These are phyloP conservation scores for Globia sparganii DNA, from an alignment of 2,888 invertebrate genomes.

Conservation along the genomic window DNA sequence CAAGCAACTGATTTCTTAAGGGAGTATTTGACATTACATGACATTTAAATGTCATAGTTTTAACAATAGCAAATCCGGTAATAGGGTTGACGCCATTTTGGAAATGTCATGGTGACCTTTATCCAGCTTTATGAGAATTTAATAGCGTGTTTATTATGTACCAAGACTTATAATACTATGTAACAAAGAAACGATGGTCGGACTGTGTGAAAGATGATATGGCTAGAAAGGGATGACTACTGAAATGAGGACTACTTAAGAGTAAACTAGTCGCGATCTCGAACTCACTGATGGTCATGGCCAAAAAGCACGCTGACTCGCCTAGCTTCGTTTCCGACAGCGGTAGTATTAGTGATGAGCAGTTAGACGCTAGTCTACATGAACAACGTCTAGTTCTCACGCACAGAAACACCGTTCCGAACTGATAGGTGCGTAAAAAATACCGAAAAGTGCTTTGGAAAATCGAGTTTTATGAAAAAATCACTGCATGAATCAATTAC, in stretches of 20 bases:
- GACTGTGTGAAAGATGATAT: neutral
- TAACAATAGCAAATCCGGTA: slow-evolving; percentile 41
- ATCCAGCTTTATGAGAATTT: slow-evolving; percentile 15
- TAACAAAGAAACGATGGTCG: neutral
- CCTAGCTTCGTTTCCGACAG: too few species aligned
- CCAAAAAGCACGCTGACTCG: too few species aligned
- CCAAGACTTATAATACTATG: neutral
- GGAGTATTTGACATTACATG: slow-evolving; percentile 50
- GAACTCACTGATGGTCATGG: too few species aligned
- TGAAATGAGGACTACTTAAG: neutral
- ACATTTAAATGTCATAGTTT: slow-evolving; percentile 64
- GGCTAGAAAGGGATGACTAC: neutral
- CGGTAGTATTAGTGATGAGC: too few species aligned
- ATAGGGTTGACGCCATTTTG: slow-evolving; percentile 60
- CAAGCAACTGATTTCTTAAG: slow-evolving; percentile 13
- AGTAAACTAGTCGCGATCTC: too few species aligned
- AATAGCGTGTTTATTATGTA: slow-evolving; percentile 19
- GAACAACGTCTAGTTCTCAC: too few species aligned
- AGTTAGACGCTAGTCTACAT: too few species aligned
- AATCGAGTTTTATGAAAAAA: too few species aligned
- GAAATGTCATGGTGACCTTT: slow-evolving; percentile 57
- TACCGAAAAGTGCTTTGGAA: too few species aligned
- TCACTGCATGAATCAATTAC: too few species aligned
- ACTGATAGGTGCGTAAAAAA: too few species aligned
- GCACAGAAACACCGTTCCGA: too few species aligned